These are phyloP conservation scores for Crocallis elinguaria DNA, from an alignment of 2,888 invertebrate species.

Conservation along the genomic window DNA sequence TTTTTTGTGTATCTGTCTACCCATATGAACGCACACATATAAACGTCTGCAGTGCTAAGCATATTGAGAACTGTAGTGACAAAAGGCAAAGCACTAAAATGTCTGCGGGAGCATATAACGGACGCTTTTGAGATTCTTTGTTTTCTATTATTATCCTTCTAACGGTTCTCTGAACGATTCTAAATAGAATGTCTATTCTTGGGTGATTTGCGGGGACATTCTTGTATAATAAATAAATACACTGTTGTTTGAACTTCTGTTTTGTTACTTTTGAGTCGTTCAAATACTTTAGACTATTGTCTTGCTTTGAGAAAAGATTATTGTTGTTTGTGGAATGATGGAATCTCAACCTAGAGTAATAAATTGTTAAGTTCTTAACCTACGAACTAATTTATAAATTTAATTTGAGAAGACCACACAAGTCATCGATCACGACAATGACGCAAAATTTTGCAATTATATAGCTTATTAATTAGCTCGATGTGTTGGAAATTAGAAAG, in stretches of 20 bases:
- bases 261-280: constrained; percentile 10
- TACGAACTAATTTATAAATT: too few species aligned
- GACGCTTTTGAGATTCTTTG: constrained; percentile 24
- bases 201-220: constrained; percentile 22
- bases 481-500: not conserved
- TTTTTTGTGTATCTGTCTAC: constrained; percentile 41
- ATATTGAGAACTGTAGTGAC: constrained; percentile 8
- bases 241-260: constrained; percentile 1
- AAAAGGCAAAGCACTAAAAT: constrained; percentile 21
- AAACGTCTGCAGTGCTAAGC: constrained; percentile 25
- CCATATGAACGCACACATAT: constrained; percentile 33
- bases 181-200: constrained; percentile 18
- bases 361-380: too few species aligned
- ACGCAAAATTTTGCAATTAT: not conserved
- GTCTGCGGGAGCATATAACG: constrained; percentile 27
- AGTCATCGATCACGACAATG: not conserved
- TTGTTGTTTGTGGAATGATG: constrained; percentile 1
- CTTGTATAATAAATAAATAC: constrained; percentile 4
- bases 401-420: too few species aligned
- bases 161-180: constrained; percentile 23
- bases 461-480: too few species aligned
- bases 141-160: constrained; percentile 29
- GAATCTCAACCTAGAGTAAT: too few species aligned
- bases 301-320: constrained; percentile 8
- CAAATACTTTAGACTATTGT: constrained; percentile 6